phyloP scores from a whole-genome alignment of 2,113 vertebrate species.

The Acinonyx jubatus region DNA sequence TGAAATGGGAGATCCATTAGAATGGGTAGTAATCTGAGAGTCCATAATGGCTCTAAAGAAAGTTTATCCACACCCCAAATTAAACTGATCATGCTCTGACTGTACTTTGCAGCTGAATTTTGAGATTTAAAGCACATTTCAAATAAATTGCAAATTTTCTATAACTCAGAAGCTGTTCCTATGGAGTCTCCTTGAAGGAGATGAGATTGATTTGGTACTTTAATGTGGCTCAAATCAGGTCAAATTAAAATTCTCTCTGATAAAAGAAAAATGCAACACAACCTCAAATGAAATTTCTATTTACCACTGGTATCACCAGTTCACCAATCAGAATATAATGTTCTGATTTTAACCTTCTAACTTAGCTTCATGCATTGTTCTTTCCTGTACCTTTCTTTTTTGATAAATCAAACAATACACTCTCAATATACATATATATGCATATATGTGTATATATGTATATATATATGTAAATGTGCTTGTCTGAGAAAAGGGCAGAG shows the following conservation, averaged over 20 bases:
- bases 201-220: background rate
- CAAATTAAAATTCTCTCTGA: conserved; percentile 18
- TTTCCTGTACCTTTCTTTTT: background rate
- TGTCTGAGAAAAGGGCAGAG: background rate
- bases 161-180: background rate
- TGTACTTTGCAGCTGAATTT: background rate
- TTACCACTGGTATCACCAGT: background rate
- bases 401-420: conserved; percentile 10
- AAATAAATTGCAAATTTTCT: background rate
- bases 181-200: background rate
- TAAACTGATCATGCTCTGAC: background rate
- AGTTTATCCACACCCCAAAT: background rate
- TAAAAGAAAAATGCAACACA: background rate
- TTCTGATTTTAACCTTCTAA: conserved; percentile 11
- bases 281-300: background rate
- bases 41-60: background rate
- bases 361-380: background rate
- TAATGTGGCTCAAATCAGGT: background rate
- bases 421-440: background rate
- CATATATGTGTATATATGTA: background rate
- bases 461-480: background rate
- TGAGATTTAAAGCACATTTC: background rate
- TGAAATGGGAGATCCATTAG: background rate
- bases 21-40: background rate
- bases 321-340: background rate